Percentiles rank a stretch among this genome's conserved stretches.
phyloP scores from a whole-genome alignment of 2,113 vertebrate genomes.

The Phalacrocorax brasilianus region DNA sequence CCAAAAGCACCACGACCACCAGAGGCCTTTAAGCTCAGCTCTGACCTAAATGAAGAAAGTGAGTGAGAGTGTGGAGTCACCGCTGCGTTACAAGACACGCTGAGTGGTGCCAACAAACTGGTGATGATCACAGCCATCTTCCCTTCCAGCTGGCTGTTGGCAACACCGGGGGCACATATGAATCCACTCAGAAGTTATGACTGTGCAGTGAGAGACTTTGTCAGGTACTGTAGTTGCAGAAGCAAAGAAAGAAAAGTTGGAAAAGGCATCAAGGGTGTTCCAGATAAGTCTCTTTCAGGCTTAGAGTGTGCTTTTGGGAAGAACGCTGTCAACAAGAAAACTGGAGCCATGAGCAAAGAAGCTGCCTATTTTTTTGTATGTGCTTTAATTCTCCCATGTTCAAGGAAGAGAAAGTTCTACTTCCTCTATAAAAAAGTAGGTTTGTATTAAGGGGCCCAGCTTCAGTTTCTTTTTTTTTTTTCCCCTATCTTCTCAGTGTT shows the following conservation, averaged over 20 bases:
- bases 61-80: neutral
- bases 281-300: neutral
- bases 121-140: neutral
- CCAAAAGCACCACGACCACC: neutral
- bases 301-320: neutral
- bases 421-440: neutral
- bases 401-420: neutral
- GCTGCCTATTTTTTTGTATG: neutral
- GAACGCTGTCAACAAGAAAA: neutral
- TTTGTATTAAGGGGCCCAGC: neutral
- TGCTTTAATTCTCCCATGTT: neutral
- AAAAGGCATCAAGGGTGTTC: neutral
- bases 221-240: accelerated
- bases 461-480: neutral
- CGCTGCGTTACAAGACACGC: neutral
- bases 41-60: neutral
- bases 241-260: neutral
- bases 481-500: neutral
- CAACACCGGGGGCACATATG: neutral
- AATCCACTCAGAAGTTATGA: neutral
- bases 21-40: neutral
- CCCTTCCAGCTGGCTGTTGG: neutral
- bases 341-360: neutral
- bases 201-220: neutral
- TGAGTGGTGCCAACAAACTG: neutral